Evolutionary conservation across 2,113 vertebrate species (phyloP), one percentile per base, ranked within the genome.

Genomic region (Psittacus erithacus): DNA sequence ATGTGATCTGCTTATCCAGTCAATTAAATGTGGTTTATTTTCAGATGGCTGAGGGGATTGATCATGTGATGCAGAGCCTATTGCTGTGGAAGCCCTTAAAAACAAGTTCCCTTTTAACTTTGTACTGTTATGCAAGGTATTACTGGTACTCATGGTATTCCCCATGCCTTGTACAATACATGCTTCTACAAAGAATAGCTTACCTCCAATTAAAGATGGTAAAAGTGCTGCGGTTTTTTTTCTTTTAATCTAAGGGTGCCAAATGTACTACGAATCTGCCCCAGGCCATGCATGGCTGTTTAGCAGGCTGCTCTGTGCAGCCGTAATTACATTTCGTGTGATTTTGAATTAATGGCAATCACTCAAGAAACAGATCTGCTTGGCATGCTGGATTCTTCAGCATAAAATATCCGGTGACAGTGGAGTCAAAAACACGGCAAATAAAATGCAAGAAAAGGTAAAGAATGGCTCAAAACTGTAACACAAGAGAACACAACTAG

Each of bases 111-210:
- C 76, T 90, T 96, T 97, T 90, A 93, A 97, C 71, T 95, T 97
- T 78, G 79, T 93, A 46, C 83, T 96, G 88, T 97, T 97, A 97
- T 94, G 90, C 88, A 96, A 96, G 95, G 92, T 88, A 94, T 97
- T 96, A 95, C 90, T 93, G 95, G 95, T 97, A 96, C 93, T 95
- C 78, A 23, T 90, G 95, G 95, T 92, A 97, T 96, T 97, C 96
- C 95, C 95, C 97, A 96, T 95, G 93, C 62, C 69, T 88, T 69
- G 59, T 86, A 49, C 76, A 80, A 92, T 93, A 68, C 68, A 11
- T 95, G 86, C 93, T 96, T 90, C 78, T 95, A 88, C 94, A 94
- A 91, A 92, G 88, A 90, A 63, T 82, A 84, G 78, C 84, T 92
- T 59, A 94, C 88, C 67, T 90, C 59, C 78, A 93, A 92, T 85